Conservation (phyloP, 2,113 vertebrate genomes). For the Nibea coibor region DNA sequence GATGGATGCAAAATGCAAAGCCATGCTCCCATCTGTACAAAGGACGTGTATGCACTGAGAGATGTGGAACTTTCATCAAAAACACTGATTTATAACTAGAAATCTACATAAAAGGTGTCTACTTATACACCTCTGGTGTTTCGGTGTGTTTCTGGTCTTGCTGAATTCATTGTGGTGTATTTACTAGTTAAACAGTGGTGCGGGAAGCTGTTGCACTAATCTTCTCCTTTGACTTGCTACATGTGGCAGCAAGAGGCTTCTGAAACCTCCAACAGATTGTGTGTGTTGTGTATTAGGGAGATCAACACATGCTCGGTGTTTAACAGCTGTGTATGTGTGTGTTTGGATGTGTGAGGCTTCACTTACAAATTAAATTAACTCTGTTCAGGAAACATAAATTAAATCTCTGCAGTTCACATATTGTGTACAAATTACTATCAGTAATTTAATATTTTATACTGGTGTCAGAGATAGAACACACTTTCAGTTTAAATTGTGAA, state of each 20-base stretch:
- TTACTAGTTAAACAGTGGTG: constrained; percentile 15
- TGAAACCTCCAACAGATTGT: constrained; percentile 49
- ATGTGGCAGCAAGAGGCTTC: constrained; percentile 25
- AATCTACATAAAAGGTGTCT: background rate
- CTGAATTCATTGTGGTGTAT: background rate
- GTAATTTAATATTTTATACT: constrained; percentile 22
- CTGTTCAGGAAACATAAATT: constrained; percentile 3
- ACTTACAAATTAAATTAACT: constrained; percentile 23
- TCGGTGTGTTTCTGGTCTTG: background rate
- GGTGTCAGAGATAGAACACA: background rate
- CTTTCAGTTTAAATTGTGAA: constrained; percentile 6
- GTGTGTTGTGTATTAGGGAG: constrained; percentile 19
- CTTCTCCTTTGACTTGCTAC: constrained; percentile 37
- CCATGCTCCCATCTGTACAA: constrained; percentile 22
- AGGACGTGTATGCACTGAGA: background rate
- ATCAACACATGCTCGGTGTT: constrained; percentile 42
- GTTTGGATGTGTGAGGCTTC: background rate
- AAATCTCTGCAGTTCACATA: constrained; percentile 25
- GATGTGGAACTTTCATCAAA: background rate
- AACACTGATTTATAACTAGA: background rate
- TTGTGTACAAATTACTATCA: constrained; percentile 25
- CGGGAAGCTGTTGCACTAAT: constrained; percentile 45
- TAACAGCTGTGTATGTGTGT: constrained; percentile 58
- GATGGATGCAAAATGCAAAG: constrained; percentile 28
- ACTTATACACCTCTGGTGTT: background rate